Conservation (phyloP, 2,888 invertebrate species). For the Parnassius glacialis region DNA sequence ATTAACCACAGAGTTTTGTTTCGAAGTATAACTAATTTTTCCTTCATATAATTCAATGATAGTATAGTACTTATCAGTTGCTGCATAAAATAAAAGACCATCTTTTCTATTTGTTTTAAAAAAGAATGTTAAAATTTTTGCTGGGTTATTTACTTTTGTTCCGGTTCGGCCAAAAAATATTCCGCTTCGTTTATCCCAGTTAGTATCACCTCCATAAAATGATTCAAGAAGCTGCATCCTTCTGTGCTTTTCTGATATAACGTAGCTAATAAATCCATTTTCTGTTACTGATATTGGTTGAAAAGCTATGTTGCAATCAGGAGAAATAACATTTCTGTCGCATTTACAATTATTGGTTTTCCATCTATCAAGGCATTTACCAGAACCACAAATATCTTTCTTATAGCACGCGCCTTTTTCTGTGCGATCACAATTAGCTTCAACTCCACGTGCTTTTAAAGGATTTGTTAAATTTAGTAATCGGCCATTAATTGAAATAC, state of each 20-base stretch:
- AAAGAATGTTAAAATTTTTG: constrained; percentile 88
- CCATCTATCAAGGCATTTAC: constrained; percentile 93
- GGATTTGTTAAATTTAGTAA: constrained; percentile 90
- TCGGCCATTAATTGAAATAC: constrained; percentile 93
- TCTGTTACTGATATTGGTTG: constrained; percentile 89
- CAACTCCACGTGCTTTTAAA: constrained; percentile 85
- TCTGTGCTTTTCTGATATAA: constrained; percentile 90
- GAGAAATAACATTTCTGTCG: constrained; percentile 85
- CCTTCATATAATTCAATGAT: constrained; percentile 89
- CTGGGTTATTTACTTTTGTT: constrained; percentile 69
- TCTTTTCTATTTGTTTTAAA: constrained; percentile 90
- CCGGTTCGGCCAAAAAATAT: constrained; percentile 52
- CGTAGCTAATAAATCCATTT: constrained; percentile 89
- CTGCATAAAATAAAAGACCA: constrained; percentile 92
- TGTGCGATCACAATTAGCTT: constrained; percentile 88
- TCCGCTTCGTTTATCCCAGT: constrained; percentile 80
- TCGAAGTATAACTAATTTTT: constrained; percentile 89
- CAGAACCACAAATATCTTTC: constrained; percentile 79
- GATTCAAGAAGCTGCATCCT: constrained; percentile 92
- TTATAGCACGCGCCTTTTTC: constrained; percentile 84
- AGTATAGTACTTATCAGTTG: constrained; percentile 93
- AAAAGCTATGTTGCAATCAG: constrained; percentile 89
- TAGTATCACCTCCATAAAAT: constrained; percentile 86
- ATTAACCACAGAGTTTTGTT: constrained; percentile 88
- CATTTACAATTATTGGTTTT: constrained; percentile 86